A percentile compares a stretch with the other conserved stretches of the same genome.
Evolutionary conservation across 1,140 invertebrate species (phyloP).

Genomic region (Drosophila biarmipes): DNA sequence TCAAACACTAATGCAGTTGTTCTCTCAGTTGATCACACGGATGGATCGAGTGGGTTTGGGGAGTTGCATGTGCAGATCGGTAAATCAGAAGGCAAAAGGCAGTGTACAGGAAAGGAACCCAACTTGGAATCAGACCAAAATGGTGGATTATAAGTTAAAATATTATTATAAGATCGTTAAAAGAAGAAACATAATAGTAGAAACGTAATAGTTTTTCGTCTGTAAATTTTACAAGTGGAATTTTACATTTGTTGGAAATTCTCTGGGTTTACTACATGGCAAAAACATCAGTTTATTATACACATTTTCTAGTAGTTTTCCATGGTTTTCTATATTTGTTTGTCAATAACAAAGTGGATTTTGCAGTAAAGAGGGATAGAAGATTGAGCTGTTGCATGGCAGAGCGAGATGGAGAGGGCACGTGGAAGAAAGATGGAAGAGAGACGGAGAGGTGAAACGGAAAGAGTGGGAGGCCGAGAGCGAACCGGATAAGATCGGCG

Average conservation of each 20-base stretch:
- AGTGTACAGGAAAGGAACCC: conserved; percentile 5
- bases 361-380: not conserved
- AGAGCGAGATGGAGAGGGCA: not conserved
- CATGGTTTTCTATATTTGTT: conserved; percentile 22
- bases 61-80: not conserved
- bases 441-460: not conserved
- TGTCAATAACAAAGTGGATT: conserved; percentile 27
- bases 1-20: not conserved
- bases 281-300: conserved; percentile 3
- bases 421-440: too few relatives aligned
- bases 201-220: too few relatives aligned
- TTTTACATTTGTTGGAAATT: not conserved
- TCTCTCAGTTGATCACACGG: not conserved
- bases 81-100: conserved; percentile 11
- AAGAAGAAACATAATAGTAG: too few relatives aligned
- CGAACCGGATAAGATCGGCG: conserved; percentile 24
- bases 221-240: too few relatives aligned
- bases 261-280: not conserved
- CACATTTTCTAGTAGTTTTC: conserved; percentile 23
- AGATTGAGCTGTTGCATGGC: not conserved
- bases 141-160: too few relatives aligned
- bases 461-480: not conserved
- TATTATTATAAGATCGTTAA: too few relatives aligned
- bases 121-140: not conserved
- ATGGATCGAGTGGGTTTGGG: conserved; percentile 7